phyloP scores from a whole-genome alignment of 1,140 invertebrate species.

The Propsilocerus akamusi region DNA sequence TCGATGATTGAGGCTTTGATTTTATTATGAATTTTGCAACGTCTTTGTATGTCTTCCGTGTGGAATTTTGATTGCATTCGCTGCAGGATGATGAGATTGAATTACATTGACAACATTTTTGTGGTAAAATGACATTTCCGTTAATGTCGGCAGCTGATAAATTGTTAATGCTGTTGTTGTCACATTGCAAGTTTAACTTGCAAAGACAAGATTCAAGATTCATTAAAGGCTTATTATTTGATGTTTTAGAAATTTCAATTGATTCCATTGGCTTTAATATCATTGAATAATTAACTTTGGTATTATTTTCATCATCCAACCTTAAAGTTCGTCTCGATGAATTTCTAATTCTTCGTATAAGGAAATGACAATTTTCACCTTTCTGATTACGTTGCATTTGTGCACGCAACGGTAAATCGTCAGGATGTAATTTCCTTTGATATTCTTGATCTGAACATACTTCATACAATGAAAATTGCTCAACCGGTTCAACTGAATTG shows the following conservation, averaged over 20 bases:
- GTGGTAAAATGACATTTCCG: background rate
- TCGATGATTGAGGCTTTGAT: background rate
- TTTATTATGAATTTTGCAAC: too few relatives aligned
- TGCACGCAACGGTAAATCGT: slow-evolving; percentile 66
- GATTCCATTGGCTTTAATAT: background rate
- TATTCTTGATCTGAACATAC: slow-evolving; percentile 43
- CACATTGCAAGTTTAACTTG: background rate
- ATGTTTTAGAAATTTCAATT: background rate
- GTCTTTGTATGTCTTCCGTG: too few relatives aligned
- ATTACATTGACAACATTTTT: background rate
- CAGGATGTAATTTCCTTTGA: slow-evolving; percentile 68
- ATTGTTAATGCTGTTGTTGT: too few relatives aligned
- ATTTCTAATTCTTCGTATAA: slow-evolving; percentile 56
- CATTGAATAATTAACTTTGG: background rate
- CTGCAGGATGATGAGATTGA: background rate
- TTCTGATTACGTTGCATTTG: slow-evolving; percentile 51
- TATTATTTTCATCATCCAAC: background rate
- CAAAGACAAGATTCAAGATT: background rate
- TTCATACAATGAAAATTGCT: slow-evolving; percentile 76
- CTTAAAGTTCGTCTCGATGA: slow-evolving; percentile 25
- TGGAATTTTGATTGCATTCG: background rate
- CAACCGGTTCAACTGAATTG: slow-evolving; percentile 59
- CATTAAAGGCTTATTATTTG: background rate
- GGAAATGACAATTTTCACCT: slow-evolving; percentile 46
- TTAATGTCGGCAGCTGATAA: background rate